A percentile compares a stretch with the other conserved stretches of the same genome.
These are phyloP conservation scores for Chymomyza fuscimana DNA, from an alignment of 2,888 invertebrate genomes.

Conservation along the genomic window DNA sequence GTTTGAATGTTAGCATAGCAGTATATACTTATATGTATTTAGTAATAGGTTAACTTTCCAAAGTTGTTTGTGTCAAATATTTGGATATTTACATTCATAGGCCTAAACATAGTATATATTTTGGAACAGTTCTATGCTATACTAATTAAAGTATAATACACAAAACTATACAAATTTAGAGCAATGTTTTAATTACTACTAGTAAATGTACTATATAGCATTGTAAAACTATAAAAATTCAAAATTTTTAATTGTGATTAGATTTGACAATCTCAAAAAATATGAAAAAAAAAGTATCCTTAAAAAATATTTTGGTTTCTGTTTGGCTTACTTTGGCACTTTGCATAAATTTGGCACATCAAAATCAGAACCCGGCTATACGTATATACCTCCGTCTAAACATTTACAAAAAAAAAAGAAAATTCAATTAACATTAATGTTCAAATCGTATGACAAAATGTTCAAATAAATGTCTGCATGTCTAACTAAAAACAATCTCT, in stretches of 20 bases:
- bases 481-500: conserved; percentile 62
- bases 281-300: conserved; percentile 18
- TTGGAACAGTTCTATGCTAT: conserved; percentile 6
- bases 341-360: conserved; percentile 61
- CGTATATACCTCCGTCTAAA: conserved; percentile 53
- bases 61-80: conserved; percentile 59
- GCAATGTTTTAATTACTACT: neutral
- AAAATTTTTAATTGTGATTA: conserved; percentile 78
- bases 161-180: neutral
- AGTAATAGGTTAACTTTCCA: conserved; percentile 37
- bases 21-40: neutral
- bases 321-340: conserved; percentile 40
- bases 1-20: too few species aligned
- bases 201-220: conserved; percentile 15
- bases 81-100: conserved; percentile 25
- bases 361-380: conserved; percentile 29
- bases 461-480: conserved; percentile 60
- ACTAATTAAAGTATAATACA: conserved; percentile 17
- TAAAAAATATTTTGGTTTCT: conserved; percentile 10
- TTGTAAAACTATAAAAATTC: conserved; percentile 41
- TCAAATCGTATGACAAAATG: conserved; percentile 31
- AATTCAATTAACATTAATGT: neutral
- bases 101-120: conserved; percentile 3
- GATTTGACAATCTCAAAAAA: conserved; percentile 78
- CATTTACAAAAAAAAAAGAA: conserved; percentile 13